A percentile compares a stretch with the other conserved stretches of the same genome.
Evolutionary conservation across 2,113 vertebrate species (phyloP).

Genomic region (Stegastes partitus): DNA sequence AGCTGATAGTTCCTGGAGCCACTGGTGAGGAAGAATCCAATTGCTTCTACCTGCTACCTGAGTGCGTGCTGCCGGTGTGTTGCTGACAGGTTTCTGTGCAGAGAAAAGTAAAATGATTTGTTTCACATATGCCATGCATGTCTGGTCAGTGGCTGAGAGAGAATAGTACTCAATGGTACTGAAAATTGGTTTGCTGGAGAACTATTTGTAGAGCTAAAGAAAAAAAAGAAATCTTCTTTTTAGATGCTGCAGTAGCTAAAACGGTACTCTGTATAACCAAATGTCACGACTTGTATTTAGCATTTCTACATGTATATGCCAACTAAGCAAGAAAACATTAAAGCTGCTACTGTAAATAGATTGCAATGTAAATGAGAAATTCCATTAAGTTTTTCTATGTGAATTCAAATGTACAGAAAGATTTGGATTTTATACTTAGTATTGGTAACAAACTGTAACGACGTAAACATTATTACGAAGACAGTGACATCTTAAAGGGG

Average conservation of each 20-base stretch:
- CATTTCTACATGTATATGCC: not conserved
- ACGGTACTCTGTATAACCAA: not conserved
- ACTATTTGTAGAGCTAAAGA: not conserved
- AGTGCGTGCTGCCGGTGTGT: slow-evolving; percentile 28
- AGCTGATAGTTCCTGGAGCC: slow-evolving; percentile 63
- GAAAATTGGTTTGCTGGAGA: slow-evolving; percentile 21
- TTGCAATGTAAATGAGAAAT: slow-evolving; percentile 16
- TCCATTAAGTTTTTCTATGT: slow-evolving; percentile 13
- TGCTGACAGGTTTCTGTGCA: slow-evolving; percentile 30
- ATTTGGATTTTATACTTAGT: slow-evolving; percentile 2
- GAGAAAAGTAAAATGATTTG: slow-evolving; percentile 53
- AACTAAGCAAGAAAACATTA: slow-evolving; percentile 23
- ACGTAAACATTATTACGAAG: not conserved
- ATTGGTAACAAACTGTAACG: slow-evolving; percentile 11
- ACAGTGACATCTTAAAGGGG: not conserved
- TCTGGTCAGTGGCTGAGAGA: slow-evolving; percentile 42
- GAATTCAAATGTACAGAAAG: slow-evolving; percentile 18
- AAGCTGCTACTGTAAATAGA: slow-evolving; percentile 42
- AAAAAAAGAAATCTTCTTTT: not conserved
- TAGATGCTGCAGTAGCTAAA: slow-evolving; percentile 4
- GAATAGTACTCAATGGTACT: slow-evolving; percentile 11
- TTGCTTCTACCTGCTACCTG: slow-evolving; percentile 53
- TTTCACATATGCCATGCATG: slow-evolving; percentile 51
- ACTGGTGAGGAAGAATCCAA: slow-evolving; percentile 55
- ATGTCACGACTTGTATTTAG: slow-evolving; percentile 13